Conservation (phyloP, 2,888 invertebrate species). For the Plagiodera versicolora region DNA sequence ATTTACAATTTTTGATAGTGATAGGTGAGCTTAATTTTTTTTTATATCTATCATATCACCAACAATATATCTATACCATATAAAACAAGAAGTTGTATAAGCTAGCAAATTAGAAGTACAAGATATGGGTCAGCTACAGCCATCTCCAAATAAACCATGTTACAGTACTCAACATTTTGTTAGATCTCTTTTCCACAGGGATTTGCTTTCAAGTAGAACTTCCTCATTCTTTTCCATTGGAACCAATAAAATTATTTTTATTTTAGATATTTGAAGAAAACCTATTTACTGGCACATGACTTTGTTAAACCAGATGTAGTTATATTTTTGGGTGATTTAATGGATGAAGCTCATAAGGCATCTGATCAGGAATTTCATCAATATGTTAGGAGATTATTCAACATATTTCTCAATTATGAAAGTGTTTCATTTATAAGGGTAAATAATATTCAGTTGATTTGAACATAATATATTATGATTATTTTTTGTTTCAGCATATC, state of each 20-base stretch:
- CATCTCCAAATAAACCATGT: no score
- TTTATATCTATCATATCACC: no score
- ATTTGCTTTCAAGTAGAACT: no score
- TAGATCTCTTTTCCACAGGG: no score
- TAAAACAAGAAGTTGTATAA: no score
- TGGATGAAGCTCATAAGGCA: conserved; percentile 91
- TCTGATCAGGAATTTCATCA: conserved; percentile 67
- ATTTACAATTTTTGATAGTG: conserved; percentile 83
- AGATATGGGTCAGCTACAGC: no score
- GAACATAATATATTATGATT: neutral
- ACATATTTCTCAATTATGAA: conserved; percentile 60
- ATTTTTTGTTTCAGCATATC: conserved; percentile 61
- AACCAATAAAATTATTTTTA: no score
- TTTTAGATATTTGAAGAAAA: conserved; percentile 76
- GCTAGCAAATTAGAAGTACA: no score
- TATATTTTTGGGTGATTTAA: conserved; percentile 89
- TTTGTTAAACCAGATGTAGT: conserved; percentile 81
- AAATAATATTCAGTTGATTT: conserved; percentile 28
- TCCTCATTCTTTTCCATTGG: no score
- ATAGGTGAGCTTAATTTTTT: conserved; percentile 64
- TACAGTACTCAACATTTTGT: no score
- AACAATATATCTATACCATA: no score
- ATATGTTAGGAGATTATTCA: conserved; percentile 74
- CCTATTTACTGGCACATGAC: conserved; percentile 71
- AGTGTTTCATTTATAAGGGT: conserved; percentile 48